These are phyloP conservation scores for Acanthosepion pharaonis DNA, from an alignment of 2,888 invertebrate species.

Conservation along the genomic window DNA sequence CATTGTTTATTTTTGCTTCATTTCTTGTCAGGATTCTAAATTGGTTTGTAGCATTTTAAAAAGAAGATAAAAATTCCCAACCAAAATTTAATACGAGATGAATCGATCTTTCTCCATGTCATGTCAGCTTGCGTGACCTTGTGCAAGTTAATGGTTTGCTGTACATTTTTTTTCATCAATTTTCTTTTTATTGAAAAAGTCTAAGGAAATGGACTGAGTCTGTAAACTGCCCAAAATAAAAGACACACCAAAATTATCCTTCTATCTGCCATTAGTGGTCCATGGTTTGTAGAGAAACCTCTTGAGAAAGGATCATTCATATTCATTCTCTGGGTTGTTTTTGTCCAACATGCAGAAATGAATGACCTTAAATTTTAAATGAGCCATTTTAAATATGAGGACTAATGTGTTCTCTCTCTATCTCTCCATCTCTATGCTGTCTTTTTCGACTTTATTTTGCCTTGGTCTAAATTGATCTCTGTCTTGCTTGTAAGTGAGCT, in stretches of 20 bases:
- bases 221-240: not conserved
- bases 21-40: not conserved
- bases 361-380: not conserved
- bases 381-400: not conserved
- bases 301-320: not conserved
- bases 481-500: too few species aligned
- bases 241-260: not conserved
- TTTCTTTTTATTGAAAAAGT: not conserved
- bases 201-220: not conserved
- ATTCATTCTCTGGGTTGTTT: constrained; percentile 4
- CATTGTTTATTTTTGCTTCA: not conserved
- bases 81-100: not conserved
- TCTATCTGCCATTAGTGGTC: constrained; percentile 4
- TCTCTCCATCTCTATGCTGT: not conserved
- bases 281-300: not conserved
- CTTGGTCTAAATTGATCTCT: too few species aligned
- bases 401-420: not conserved
- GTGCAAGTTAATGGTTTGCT: not conserved
- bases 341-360: not conserved
- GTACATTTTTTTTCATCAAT: not conserved
- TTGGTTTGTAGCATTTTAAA: not conserved
- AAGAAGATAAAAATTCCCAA: not conserved
- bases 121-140: not conserved
- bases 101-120: not conserved
- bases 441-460: not conserved